These are phyloP conservation scores for Nothobranchius kuhntae DNA, from an alignment of 2,113 vertebrate genomes.

Conservation along the genomic window DNA sequence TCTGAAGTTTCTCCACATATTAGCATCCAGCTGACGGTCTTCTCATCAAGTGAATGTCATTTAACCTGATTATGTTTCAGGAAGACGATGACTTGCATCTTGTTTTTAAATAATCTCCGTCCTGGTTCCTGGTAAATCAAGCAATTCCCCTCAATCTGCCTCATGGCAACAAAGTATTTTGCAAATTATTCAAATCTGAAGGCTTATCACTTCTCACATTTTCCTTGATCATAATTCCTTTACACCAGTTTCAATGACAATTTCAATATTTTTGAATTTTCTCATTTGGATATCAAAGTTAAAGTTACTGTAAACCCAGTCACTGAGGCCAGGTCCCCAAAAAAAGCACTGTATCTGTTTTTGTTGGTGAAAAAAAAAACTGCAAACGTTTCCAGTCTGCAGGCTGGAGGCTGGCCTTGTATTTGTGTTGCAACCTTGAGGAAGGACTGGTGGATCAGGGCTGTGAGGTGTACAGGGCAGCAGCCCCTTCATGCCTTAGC, in stretches of 20 bases:
- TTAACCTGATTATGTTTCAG: not conserved
- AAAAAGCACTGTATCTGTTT: constrained; percentile 12
- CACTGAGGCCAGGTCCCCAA: not conserved
- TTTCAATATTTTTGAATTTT: constrained; percentile 52
- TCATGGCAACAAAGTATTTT: no score
- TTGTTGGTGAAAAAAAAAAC: constrained; percentile 8
- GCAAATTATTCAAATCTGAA: constrained; percentile 20
- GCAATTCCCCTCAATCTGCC: not conserved
- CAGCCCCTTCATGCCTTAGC: constrained; percentile 40
- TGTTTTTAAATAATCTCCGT: not conserved
- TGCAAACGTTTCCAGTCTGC: constrained; percentile 35
- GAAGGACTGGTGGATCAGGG: constrained; percentile 4
- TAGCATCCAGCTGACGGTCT: no score
- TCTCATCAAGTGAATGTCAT: not conserved
- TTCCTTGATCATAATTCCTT: constrained; percentile 24
- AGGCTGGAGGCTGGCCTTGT: constrained; percentile 10
- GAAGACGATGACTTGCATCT: not conserved
- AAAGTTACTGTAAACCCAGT: not conserved
- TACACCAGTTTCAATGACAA: not conserved
- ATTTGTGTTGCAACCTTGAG: constrained; percentile 22
- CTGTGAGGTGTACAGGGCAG: not conserved
- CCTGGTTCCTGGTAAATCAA: not conserved
- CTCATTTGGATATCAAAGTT: constrained; percentile 22
- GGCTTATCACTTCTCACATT: constrained; percentile 2
- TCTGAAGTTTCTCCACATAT: no score